Evolutionary conservation across 2,888 invertebrate genomes (phyloP).

Genomic region (Cheilosia soror): DNA sequence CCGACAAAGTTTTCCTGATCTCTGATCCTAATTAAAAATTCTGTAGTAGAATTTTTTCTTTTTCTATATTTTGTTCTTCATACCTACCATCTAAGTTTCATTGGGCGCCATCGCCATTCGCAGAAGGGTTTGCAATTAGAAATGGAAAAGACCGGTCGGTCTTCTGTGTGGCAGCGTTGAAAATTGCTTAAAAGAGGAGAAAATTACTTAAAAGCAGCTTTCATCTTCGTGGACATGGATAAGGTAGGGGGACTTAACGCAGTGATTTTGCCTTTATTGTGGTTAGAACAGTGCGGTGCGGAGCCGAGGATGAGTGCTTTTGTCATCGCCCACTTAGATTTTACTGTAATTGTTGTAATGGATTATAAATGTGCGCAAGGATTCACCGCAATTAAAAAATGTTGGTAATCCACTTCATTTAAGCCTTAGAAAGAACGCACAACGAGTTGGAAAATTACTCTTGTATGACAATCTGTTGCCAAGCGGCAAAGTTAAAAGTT

Average conservation of each 20-base stretch:
- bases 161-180: slow-evolving; percentile 34
- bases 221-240: slow-evolving; percentile 31
- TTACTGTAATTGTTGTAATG: slow-evolving; percentile 61
- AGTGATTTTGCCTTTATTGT: slow-evolving; percentile 53
- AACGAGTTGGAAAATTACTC: slow-evolving; percentile 54
- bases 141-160: slow-evolving; percentile 27
- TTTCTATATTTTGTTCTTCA: slow-evolving; percentile 22
- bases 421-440: slow-evolving; percentile 45
- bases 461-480: slow-evolving; percentile 61
- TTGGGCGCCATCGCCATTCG: slow-evolving; percentile 16
- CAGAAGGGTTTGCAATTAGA: slow-evolving; percentile 48
- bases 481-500: slow-evolving; percentile 29
- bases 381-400: slow-evolving; percentile 61
- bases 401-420: slow-evolving; percentile 52
- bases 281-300: slow-evolving; percentile 29
- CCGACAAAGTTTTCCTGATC: slow-evolving; percentile 58
- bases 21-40: slow-evolving; percentile 62
- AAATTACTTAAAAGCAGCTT: slow-evolving; percentile 59
- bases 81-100: slow-evolving; percentile 36
- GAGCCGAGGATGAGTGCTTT: slow-evolving; percentile 38
- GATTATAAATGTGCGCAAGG: slow-evolving; percentile 57
- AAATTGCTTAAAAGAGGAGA: slow-evolving; percentile 64
- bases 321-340: slow-evolving; percentile 57
- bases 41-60: slow-evolving; percentile 41
- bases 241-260: slow-evolving; percentile 48